Conservation (phyloP, 2,888 invertebrate genomes). For the Diarsia rubi region DNA sequence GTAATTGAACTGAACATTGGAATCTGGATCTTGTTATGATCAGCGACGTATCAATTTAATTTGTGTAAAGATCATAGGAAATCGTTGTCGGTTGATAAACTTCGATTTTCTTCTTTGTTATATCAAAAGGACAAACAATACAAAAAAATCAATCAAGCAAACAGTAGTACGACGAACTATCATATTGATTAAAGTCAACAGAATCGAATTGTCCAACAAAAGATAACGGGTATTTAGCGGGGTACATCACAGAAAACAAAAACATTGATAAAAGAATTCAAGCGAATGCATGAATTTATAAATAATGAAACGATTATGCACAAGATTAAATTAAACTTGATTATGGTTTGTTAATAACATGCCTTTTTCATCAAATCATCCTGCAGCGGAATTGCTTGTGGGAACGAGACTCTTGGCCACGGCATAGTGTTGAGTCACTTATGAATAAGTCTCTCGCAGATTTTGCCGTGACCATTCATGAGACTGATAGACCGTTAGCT, state of each 20-base stretch:
- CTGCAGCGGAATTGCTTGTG: no score
- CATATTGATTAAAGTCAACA: neutral
- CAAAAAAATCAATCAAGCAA: neutral
- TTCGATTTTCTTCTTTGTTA: neutral
- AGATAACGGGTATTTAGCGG: neutral
- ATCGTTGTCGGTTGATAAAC: neutral
- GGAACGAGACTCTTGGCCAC: no score
- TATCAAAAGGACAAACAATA: neutral
- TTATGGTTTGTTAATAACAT: neutral
- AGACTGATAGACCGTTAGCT: no score
- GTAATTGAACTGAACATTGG: neutral
- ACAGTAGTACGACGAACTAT: neutral
- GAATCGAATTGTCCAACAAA: constrained; percentile 18
- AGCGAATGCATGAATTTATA: neutral
- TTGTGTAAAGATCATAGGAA: no score
- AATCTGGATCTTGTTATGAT: neutral
- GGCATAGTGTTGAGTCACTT: no score
- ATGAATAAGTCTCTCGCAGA: no score
- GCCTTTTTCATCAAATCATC: no score
- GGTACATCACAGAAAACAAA: neutral
- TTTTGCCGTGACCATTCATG: no score
- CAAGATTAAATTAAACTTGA: constrained; percentile 6
- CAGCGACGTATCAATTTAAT: neutral
- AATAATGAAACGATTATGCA: constrained; percentile 24
- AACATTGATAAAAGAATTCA: neutral